Evolutionary conservation across 1,140 invertebrate genomes (phyloP), one percentile per base, ranked within the genome.

Genomic region (Berghia stephanieae): DNA sequence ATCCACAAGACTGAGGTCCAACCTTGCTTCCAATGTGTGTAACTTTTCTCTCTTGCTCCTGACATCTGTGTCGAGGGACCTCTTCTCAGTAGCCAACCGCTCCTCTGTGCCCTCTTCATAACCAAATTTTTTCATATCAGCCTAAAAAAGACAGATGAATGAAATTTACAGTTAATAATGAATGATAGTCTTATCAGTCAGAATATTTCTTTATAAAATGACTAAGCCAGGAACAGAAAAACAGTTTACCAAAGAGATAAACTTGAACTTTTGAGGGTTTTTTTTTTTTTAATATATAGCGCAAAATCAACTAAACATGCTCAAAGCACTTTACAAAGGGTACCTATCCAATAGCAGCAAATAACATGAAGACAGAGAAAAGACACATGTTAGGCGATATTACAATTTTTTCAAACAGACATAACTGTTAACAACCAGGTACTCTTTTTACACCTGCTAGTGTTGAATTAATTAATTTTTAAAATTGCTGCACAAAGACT

Each of bases 51-150:
- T 90, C 21, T 93, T 83, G 24, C 74, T 80, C 42, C 90, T 86
- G 21, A 93, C 90, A 72, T 93, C 91, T 43, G 88, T 85, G 4
- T 83, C 88, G 18, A 95, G 89, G 0, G 82, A 73, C 21, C 91
- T 88, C 43, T 90, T 91, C 40, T 91, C 86, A 34, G 91, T 87
- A 79, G 92, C 88, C 16, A 95, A 86, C 60, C 90, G 85, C 79
- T 93, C 91, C 72, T 93, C 89, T 69, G 89, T 89, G 3, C 93
- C 93, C 83, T 95, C 87, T 77, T 94, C 90, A 88, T 94, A 96
- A 71, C 93, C 92, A 38, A 95, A 80, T 78, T 91, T 92, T 42
- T 87, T 90, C 46, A 94, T 82, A 74, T 92, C 89, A 80, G 88
- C 90, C 91, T 92, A 79, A 57, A 57, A 24, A 18, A 24, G 34